These are phyloP conservation scores for Acromyrmex charruanus DNA, from an alignment of 1,140 invertebrate genomes.

Conservation along the genomic window DNA sequence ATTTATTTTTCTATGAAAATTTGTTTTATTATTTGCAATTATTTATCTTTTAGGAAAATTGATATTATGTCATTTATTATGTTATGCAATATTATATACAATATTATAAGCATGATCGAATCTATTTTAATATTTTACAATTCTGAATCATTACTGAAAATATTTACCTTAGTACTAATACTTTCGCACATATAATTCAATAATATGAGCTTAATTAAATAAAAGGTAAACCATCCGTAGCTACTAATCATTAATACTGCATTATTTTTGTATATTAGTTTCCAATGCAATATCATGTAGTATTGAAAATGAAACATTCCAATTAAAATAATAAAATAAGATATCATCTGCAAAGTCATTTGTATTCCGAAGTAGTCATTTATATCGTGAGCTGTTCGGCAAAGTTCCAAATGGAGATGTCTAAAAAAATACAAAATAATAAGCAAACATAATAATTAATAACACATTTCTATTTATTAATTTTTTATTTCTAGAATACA, in stretches of 20 bases:
- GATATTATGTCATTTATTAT: too few relatives aligned
- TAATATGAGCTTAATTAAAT: not conserved
- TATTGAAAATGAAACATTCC: not conserved
- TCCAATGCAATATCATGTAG: not conserved
- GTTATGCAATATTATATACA: too few relatives aligned
- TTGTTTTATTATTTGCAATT: too few relatives aligned
- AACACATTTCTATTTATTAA: not conserved
- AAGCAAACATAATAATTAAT: not conserved
- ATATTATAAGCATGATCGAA: too few relatives aligned
- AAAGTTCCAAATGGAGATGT: conserved; percentile 38
- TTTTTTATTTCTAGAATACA: too few relatives aligned
- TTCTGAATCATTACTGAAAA: not conserved
- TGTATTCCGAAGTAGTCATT: not conserved
- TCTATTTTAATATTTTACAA: not conserved
- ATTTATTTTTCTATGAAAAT: too few relatives aligned
- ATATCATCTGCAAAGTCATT: conserved; percentile 26
- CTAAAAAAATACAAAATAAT: conserved; percentile 5
- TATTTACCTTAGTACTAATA: conserved; percentile 36
- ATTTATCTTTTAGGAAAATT: too few relatives aligned
- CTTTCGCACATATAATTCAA: conserved; percentile 31
- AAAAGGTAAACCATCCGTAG: not conserved
- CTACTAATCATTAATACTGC: rapidly evolving
- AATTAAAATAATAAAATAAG: not conserved
- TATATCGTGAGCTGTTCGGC: conserved; percentile 5
- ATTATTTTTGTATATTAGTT: not conserved